Evolutionary conservation across 1,140 invertebrate genomes (phyloP), one percentile per base, ranked within the genome.

Genomic region (Monochamus saltuarius): DNA sequence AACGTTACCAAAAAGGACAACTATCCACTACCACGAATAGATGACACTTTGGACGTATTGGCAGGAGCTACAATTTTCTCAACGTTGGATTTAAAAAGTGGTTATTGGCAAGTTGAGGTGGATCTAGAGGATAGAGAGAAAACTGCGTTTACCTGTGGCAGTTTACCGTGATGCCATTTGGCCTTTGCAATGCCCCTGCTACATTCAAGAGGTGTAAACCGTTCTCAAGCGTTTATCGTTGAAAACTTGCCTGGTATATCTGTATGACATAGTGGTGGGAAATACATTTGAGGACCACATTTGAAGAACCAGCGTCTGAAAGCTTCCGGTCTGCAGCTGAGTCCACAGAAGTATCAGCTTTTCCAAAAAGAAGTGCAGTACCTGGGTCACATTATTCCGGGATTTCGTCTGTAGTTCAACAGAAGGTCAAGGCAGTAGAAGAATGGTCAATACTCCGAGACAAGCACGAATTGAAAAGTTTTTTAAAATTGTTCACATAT

Each of bases 11-110:
- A 66, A 29, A 66, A 67, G 45, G 78, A 82, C 54, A 61, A 63
- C 10, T 83, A 76, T 66, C 81, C 81, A 0, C 53, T 83, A n/a
- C 80, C 81, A 0, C 55, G 72, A n/a, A n/a, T n/a, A n/a, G n/a
- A n/a, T n/a, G n/a, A n/a, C n/a, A n/a, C n/a, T n/a, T n/a, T n/a
- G n/a, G n/a, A n/a, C n/a, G n/a, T n/a, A n/a, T n/a, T n/a, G n/a
- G n/a, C n/a, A n/a, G n/a, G n/a, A n/a, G n/a, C n/a, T n/a, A n/a
- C n/a, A n/a, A n/a, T 65, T 16, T 80, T 81, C 49, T 69, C 72
- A 0, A 70, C 72, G 0, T 45, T 82, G 0, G 79, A 83, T 66
- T 43, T 81, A 4, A 63, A 56, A 0, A 62, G 49, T 19, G 52
- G 52, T 1, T 66, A 66, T 47, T 59, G 64, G 64, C 64, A 66